A percentile compares a stretch with the other conserved stretches of the same genome.
Conservation (phyloP, 2,888 invertebrate species). For the Tholera decimalis region DNA sequence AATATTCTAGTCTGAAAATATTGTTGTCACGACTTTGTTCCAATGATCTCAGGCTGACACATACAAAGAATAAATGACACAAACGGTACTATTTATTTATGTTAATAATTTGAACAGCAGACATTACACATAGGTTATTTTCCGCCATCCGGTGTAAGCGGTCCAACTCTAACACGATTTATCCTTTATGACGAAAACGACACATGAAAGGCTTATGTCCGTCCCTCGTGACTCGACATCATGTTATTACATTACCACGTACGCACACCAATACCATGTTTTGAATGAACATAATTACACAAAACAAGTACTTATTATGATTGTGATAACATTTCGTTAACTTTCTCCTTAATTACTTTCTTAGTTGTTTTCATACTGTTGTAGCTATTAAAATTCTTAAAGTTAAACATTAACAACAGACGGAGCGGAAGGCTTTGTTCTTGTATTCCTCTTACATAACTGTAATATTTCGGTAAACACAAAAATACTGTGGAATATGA, state of each 20-base stretch:
- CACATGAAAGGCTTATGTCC: slow-evolving; percentile 56
- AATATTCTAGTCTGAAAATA: slow-evolving; percentile 2
- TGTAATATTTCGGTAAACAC: slow-evolving; percentile 44
- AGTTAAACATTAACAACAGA: slow-evolving; percentile 60
- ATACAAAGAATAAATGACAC: slow-evolving; percentile 37
- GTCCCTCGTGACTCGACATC: slow-evolving; percentile 44
- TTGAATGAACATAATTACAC: slow-evolving; percentile 55
- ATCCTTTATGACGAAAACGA: slow-evolving; percentile 51
- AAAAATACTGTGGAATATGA: slow-evolving; percentile 43
- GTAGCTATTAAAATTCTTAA: slow-evolving; percentile 60
- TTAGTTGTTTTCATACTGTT: slow-evolving; percentile 55
- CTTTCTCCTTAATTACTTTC: slow-evolving; percentile 58
- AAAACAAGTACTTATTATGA: slow-evolving; percentile 55
- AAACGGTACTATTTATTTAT: slow-evolving; percentile 37
- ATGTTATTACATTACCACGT: slow-evolving; percentile 37
- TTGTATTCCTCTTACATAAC: slow-evolving; percentile 44
- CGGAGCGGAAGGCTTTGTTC: slow-evolving; percentile 46
- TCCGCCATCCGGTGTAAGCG: slow-evolving; percentile 19
- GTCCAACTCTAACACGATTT: slow-evolving; percentile 34
- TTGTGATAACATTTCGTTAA: slow-evolving; percentile 59
- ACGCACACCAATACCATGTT: slow-evolving; percentile 36
- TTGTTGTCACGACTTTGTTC: slow-evolving; percentile 8
- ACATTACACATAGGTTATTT: slow-evolving; percentile 42
- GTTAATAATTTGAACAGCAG: slow-evolving; percentile 33
- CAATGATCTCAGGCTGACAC: slow-evolving; percentile 36